Evolutionary conservation across 1,140 invertebrate species (phyloP), one percentile per base, ranked within the genome.

Genomic region (Drosophila neocordata): DNA sequence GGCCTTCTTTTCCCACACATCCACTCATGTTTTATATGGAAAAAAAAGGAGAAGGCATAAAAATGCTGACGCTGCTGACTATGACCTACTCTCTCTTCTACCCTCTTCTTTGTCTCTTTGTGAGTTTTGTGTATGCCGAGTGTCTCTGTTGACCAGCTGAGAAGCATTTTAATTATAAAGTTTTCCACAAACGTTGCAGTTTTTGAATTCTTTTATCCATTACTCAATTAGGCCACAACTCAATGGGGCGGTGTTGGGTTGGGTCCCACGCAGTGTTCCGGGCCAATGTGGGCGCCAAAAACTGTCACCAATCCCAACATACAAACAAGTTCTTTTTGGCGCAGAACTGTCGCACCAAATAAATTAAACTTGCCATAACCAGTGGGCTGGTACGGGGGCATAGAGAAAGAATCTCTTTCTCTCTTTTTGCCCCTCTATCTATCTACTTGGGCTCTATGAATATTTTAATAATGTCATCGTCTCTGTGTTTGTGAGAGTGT

Each of bases 291-390:
- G 71, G 71, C 71, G 69, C 34, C 55, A 48, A 53, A 72, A 70
- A 62, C 35, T 56, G 70, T 59, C 69, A 27, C 53, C 41, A 48
- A 48, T 11, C 8, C 41, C 24, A 31, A 35, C 53, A 15, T 11
- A 56, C 53, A 56, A 53, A 56, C 53, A 56, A 35, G 53, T 56
- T 56, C 53, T 56, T 87, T 85, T 85, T 87, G 81, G 73, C 78
- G 82, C 82, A 85, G 58, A 87, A 78, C 38, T 85, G 82, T 88
- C 83, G 82, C 82, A 87, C 78, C 74, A 85, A 56, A 87, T 87
- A 87, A 87, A 85, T 85, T 85, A 66, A 87, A 75, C 74, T 78
- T 77, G 78, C 58, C 82, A 71, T 52, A 35, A 18, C 27, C 60
- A 59, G 37, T 27, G 51, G 31, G 55, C 12, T 53, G n/a, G 9